phyloP scores from a whole-genome alignment of 2,113 vertebrate genomes.

The Marmota monax region DNA sequence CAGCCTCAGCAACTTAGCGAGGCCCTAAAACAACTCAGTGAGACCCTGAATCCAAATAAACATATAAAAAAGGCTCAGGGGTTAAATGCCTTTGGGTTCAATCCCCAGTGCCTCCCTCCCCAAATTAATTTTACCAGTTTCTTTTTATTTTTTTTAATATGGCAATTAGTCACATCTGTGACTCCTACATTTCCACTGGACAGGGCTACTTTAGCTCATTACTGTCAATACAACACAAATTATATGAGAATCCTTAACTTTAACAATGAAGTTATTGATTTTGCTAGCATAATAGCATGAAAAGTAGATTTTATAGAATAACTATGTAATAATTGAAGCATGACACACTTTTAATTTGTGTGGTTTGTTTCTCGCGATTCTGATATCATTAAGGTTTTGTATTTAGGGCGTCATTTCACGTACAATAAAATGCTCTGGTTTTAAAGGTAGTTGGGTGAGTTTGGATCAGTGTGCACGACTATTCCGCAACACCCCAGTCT shows the following conservation, averaged over 20 bases:
- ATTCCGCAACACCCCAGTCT: background rate
- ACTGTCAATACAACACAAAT: background rate
- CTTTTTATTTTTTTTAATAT: background rate
- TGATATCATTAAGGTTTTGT: background rate
- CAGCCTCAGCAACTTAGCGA: no score
- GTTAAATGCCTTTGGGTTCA: no score
- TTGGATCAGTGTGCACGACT: background rate
- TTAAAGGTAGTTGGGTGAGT: background rate
- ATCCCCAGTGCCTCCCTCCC: no score
- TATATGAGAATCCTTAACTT: background rate
- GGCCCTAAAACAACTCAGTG: no score
- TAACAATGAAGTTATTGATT: background rate
- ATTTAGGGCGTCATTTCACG: background rate
- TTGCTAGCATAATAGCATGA: slow-evolving; percentile 7
- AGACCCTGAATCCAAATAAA: no score
- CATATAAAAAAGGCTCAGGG: no score
- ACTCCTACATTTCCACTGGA: background rate
- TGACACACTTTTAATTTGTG: background rate
- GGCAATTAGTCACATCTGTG: background rate
- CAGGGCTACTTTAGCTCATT: background rate
- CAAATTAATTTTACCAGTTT: background rate
- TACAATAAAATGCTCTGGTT: background rate
- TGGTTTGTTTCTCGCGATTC: background rate
- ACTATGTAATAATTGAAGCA: background rate
- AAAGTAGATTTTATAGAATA: background rate